A percentile compares a stretch with the other conserved stretches of the same genome.
phyloP scores from a whole-genome alignment of 2,113 vertebrate species.

The Patagioenas fasciata region DNA sequence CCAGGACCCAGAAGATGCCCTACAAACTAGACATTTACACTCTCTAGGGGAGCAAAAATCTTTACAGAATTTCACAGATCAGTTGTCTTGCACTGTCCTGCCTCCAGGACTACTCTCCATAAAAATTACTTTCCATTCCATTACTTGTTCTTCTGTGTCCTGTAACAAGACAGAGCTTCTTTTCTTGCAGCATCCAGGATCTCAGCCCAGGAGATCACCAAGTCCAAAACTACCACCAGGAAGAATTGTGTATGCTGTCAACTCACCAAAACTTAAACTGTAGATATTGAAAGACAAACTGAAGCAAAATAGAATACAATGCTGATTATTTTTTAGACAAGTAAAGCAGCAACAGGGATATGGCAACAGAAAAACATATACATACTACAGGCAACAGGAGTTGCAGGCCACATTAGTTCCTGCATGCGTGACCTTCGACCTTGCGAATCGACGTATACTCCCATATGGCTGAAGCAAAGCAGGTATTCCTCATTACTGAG shows the following conservation, averaged over 20 bases:
- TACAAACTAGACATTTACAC: not conserved
- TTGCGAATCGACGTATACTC: conserved; percentile 93
- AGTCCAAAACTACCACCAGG: not conserved
- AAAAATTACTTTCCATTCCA: not conserved
- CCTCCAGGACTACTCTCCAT: not conserved
- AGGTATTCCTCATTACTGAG: conserved; percentile 86
- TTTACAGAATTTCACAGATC: not conserved
- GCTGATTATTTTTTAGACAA: conserved; percentile 39
- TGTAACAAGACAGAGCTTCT: not conserved
- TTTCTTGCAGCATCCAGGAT: not conserved
- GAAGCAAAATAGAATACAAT: conserved; percentile 31
- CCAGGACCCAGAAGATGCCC: not conserved
- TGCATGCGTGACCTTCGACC: conserved; percentile 89
- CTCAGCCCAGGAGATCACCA: not conserved
- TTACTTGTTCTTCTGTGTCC: not conserved
- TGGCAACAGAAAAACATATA: conserved; percentile 82
- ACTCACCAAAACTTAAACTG: not conserved
- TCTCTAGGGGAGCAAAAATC: not conserved
- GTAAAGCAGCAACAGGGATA: conserved; percentile 67
- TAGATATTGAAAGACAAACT: not conserved
- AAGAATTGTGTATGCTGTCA: not conserved
- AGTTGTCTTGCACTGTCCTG: not conserved
- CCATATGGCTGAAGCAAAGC: conserved; percentile 97
- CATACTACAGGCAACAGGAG: conserved; percentile 94
- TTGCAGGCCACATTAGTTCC: conserved; percentile 98